Percentiles rank a stretch among this genome's conserved stretches.
Conservation (phyloP, 1,140 invertebrate species). For the Drosophila virilis region DNA sequence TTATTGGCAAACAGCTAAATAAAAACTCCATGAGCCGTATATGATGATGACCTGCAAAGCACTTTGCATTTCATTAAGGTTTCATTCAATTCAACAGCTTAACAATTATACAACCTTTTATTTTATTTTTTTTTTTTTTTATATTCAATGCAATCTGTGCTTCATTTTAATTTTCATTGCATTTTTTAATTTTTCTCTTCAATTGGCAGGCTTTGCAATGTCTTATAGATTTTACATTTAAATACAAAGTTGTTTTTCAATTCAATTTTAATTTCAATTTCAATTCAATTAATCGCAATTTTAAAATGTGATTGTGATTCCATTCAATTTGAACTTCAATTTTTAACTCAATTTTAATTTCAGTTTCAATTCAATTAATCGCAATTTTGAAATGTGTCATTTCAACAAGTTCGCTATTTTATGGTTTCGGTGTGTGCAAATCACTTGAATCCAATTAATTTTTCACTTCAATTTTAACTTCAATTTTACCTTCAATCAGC, state of each 20-base stretch:
- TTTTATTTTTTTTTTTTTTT: background rate
- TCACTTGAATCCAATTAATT: too few relatives aligned
- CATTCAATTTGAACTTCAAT: background rate
- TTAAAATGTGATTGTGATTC: background rate
- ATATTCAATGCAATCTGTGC: constrained; percentile 15
- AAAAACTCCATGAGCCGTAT: constrained; percentile 17
- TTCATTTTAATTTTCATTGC: constrained; percentile 17
- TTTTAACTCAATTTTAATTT: background rate
- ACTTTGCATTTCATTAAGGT: constrained; percentile 49
- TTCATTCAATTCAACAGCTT: constrained; percentile 28
- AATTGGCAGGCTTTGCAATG: background rate
- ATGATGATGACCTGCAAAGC: constrained; percentile 34
- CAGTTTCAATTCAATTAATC: background rate
- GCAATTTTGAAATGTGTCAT: too few relatives aligned
- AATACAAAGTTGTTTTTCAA: background rate
- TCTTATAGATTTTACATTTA: background rate
- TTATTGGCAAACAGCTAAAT: constrained; percentile 27
- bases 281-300: background rate
- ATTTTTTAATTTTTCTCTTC: background rate
- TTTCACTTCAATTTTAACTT: too few relatives aligned
- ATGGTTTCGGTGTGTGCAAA: too few relatives aligned
- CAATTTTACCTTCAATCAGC: background rate
- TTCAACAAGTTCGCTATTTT: too few relatives aligned
- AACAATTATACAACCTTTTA: constrained; percentile 13
- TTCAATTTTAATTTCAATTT: constrained; percentile 1